These are phyloP conservation scores for Solea solea DNA, from an alignment of 2,113 vertebrate genomes.

Conservation along the genomic window DNA sequence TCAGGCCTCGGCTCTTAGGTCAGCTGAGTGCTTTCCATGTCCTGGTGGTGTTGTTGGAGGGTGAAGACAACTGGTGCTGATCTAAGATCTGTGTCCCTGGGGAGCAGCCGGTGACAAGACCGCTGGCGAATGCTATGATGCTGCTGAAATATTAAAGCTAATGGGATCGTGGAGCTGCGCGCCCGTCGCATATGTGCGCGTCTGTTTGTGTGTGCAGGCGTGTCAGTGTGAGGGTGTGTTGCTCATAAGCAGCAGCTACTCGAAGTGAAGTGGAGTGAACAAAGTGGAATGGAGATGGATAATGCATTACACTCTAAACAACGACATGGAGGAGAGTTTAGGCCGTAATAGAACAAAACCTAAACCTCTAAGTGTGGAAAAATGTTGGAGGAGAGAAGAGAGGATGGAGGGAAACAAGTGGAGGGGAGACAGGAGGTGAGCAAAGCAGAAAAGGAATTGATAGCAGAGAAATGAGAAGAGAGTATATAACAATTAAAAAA, in stretches of 20 bases:
- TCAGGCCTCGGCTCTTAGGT: constrained; percentile 53
- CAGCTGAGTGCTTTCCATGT: constrained; percentile 45
- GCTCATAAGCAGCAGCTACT: constrained; percentile 57
- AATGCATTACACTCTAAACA: constrained; percentile 68
- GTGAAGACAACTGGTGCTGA: constrained; percentile 41
- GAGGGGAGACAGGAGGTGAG: not conserved
- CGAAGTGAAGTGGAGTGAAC: constrained; percentile 64
- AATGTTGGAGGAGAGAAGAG: constrained; percentile 9
- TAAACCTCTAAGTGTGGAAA: constrained; percentile 30
- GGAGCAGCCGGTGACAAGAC: constrained; percentile 64
- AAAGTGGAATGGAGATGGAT: constrained; percentile 76
- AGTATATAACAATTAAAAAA: not conserved
- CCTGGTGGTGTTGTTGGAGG: constrained; percentile 41
- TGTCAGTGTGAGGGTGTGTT: constrained; percentile 25
- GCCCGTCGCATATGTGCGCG: constrained; percentile 7
- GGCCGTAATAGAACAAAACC: constrained; percentile 44
- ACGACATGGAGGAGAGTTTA: constrained; percentile 36
- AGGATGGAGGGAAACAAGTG: not conserved
- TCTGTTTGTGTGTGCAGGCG: not conserved
- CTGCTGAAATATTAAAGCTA: constrained; percentile 78
- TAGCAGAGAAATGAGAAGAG: not conserved
- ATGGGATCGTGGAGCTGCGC: constrained; percentile 52
- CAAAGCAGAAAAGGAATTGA: not conserved
- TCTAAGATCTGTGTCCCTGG: constrained; percentile 56
- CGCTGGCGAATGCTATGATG: constrained; percentile 54